Base-by-base conservation (phyloP, 1,140 invertebrate species). In the Orussus abietinus region DNA sequence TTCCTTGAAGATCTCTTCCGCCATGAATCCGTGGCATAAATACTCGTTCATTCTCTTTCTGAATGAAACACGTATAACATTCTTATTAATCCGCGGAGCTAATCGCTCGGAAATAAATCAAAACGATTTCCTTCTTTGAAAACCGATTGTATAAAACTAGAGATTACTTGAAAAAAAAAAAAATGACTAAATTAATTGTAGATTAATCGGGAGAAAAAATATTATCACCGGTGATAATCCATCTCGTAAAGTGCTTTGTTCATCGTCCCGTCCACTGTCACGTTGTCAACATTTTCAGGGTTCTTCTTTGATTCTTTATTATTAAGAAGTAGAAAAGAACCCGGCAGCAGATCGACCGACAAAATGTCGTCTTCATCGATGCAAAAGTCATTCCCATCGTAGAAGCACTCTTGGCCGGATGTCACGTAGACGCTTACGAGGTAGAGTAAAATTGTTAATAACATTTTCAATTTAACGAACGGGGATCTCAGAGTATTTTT, bases 41-140 rank as follows among this genome's bases (percentile, higher is more conserved):
- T 83, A 85, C 55, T 86, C 82, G 53, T 84, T 84, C 80, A 86
- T 85, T 71, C 77, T 80, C 59, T 77, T 77, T 52, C 82, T 85
- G 45, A 21, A 48, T 56, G 41, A 54, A 19, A 31, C 5, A 6
- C 29, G 28, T 39, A 32, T 21, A 14, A 7, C 6, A 38, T 12
- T 3, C 11, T 19, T 7, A 14, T 1, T 20, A 18, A 30, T 4
- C 9, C 18, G 15, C 35, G 29, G 5, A 38, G n/a, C 14, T 10
- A 3, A 25, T 2, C 14, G 11, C n/a, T 15, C 9, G 26, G 26
- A 22, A 26, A 25, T 4, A 28, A 28, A 28, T n/a, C 1, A 28
- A 3, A 28, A 28, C 25, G 1, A 12, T 1, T 28, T 10, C 10
- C 25, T 15, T 33, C 14, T 4, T n/a, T 2, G 15, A 3, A 2